A percentile compares a stretch with the other conserved stretches of the same genome.
Evolutionary conservation across 2,888 invertebrate species (phyloP).

Genomic region (Ceraclea dissimilis): DNA sequence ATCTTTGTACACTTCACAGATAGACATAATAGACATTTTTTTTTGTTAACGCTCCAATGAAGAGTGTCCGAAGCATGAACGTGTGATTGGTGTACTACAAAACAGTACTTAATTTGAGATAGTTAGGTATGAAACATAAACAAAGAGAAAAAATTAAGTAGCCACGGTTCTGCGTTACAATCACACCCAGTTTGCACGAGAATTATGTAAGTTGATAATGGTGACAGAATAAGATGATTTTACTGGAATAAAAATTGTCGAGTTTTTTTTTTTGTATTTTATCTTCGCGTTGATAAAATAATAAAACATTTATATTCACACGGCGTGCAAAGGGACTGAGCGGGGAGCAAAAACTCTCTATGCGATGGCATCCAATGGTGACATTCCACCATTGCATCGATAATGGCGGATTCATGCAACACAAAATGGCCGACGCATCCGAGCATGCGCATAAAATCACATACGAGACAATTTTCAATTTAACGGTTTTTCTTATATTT

Average conservation of each 20-base stretch:
- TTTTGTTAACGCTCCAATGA: too few relatives aligned
- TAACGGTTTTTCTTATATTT: neutral
- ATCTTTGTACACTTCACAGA: too few relatives aligned
- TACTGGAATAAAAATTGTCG: neutral
- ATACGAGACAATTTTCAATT: neutral
- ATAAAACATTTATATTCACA: neutral
- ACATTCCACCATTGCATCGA: neutral
- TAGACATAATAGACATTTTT: too few relatives aligned
- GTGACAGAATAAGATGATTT: neutral
- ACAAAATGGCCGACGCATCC: neutral
- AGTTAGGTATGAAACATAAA: too few relatives aligned
- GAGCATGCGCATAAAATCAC: slow-evolving; percentile 1
- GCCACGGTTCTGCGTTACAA: too few relatives aligned
- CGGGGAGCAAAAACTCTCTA: neutral
- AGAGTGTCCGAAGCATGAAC: too few relatives aligned
- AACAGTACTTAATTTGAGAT: too few relatives aligned
- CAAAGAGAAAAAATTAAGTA: too few relatives aligned
- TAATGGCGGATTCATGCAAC: neutral
- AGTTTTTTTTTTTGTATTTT: neutral
- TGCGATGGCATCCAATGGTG: neutral
- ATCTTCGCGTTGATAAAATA: neutral
- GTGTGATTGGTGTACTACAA: too few relatives aligned
- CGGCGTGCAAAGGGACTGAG: neutral
- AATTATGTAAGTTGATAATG: neutral
- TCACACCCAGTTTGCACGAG: too few relatives aligned